Evolutionary conservation across 2,888 invertebrate species (phyloP).

Genomic region (Caenorhabditis doughertyi): DNA sequence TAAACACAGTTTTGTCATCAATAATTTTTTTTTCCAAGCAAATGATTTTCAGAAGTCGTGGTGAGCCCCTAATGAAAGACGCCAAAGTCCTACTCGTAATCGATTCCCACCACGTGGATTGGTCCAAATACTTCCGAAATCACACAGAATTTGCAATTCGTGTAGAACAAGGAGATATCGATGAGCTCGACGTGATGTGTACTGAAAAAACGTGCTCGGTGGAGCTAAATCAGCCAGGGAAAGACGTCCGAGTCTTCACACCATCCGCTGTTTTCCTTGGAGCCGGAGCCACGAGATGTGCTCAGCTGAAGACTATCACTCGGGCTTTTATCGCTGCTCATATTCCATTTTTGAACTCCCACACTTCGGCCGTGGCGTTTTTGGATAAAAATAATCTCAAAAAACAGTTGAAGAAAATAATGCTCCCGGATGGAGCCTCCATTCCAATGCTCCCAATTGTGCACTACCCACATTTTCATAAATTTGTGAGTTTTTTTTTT

Average conservation of each 20-base stretch:
- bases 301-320: slow-evolving; percentile 67
- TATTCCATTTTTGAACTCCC: slow-evolving; percentile 71
- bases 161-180: slow-evolving; percentile 75
- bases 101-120: slow-evolving; percentile 69
- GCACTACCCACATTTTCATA: slow-evolving; percentile 75
- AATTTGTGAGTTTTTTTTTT: slow-evolving; percentile 68
- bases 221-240: slow-evolving; percentile 66
- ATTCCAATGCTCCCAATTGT: slow-evolving; percentile 74
- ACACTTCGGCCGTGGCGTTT: slow-evolving; percentile 67
- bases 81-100: slow-evolving; percentile 72
- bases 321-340: slow-evolving; percentile 70
- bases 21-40: too few species aligned
- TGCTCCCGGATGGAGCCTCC: slow-evolving; percentile 66
- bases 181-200: slow-evolving; percentile 71
- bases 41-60: slow-evolving; percentile 57
- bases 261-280: slow-evolving; percentile 70
- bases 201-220: slow-evolving; percentile 72
- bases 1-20: too few species aligned
- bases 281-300: slow-evolving; percentile 66
- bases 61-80: slow-evolving; percentile 65
- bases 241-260: slow-evolving; percentile 65
- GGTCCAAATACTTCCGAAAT: slow-evolving; percentile 73
- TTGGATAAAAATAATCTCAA: slow-evolving; percentile 74
- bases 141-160: slow-evolving; percentile 65
- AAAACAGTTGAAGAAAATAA: slow-evolving; percentile 71